Evolutionary conservation across 2,113 vertebrate genomes (phyloP), one percentile per base, ranked within the genome.

Genomic region (Varanus komodoensis): DNA sequence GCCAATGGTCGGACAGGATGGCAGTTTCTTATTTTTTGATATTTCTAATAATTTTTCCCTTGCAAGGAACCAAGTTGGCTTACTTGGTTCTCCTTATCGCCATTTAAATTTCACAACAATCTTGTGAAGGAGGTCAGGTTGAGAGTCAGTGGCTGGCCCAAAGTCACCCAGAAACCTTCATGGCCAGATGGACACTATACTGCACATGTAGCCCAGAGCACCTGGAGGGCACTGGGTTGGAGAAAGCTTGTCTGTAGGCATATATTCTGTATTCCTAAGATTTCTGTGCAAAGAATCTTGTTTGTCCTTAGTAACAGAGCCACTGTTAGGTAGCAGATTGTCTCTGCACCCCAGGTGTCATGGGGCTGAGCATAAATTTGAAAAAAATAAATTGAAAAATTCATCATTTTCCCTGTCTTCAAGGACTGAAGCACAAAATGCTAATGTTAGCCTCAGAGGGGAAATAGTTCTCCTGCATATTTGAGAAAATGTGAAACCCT

Each of bases 401-500:
- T 96, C 92, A 97, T 97, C 95, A 96, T 96, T 96, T 95, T 90
- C 93, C 74, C 92, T 96, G 91, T 96, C 96, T 97, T 97, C 90
- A 95, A 93, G 89, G 96, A 96, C 96, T 93, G 93, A 96, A 95
- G 95, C 95, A 93, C 95, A 96, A 98, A 96, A 98, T 97, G 97
- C 97, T 97, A 97, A 98, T 98, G 86, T 93, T 85, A 91, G 93
- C 91, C 97, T 98, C 97, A 96, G 94, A 97, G 94, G 97, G 97
- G 97, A 97, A 97, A 97, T 1, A 97, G 95, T 97, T 97, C 97
- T 96, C 97, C 96, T 97, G 96, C 96, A 97, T 97, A 97, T 98
- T 97, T 97, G 97, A 97, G 97, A 97, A 97, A 98, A 97, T 97
- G 96, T 97, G 97, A 97, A 96, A 95, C 95, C 95, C 96, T 97